Conservation (phyloP, 2,797 vertebrate species). For the Leptatherina wallacei region DNA sequence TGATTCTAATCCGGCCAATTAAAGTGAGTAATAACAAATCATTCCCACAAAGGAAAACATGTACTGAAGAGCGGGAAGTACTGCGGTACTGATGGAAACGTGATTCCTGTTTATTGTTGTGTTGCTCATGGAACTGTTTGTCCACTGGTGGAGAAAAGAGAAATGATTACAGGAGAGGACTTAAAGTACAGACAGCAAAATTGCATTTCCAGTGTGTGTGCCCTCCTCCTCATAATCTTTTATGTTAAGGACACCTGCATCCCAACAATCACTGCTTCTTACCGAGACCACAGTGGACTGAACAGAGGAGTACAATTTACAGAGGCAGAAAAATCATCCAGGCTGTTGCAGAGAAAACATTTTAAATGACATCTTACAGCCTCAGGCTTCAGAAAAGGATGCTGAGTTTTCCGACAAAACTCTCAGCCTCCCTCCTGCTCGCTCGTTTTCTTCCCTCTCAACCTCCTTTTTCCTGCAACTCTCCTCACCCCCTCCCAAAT, state of each 20-base stretch:
- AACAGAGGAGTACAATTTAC: constrained; percentile 20
- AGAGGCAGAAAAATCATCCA: constrained; percentile 40
- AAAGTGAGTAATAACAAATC: constrained; percentile 83
- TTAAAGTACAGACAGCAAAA: constrained; percentile 15
- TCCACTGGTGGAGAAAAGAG: constrained; percentile 11
- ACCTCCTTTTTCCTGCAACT: constrained; percentile 21
- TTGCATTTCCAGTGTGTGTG: constrained; percentile 37
- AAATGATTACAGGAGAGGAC: constrained; percentile 1
- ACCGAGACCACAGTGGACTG: constrained; percentile 27
- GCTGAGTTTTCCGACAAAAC: constrained; percentile 54
- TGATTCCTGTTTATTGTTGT: constrained; percentile 41
- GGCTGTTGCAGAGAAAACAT: constrained; percentile 47
- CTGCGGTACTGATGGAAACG: constrained; percentile 16
- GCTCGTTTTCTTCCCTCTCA: constrained; percentile 4
- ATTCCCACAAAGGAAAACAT: constrained; percentile 73
- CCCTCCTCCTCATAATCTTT: constrained; percentile 36
- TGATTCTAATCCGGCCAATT: constrained; percentile 84
- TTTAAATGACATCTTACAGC: constrained; percentile 66
- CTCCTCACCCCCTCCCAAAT: constrained; percentile 11
- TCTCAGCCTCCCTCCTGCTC: constrained; percentile 27
- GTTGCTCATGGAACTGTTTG: constrained; percentile 22
- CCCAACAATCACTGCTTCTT: neutral
- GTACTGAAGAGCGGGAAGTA: constrained; percentile 53
- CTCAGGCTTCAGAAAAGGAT: constrained; percentile 59
- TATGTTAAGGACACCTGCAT: constrained; percentile 17